Conservation (phyloP, 2,113 vertebrate species). For the Uria aalge region DNA sequence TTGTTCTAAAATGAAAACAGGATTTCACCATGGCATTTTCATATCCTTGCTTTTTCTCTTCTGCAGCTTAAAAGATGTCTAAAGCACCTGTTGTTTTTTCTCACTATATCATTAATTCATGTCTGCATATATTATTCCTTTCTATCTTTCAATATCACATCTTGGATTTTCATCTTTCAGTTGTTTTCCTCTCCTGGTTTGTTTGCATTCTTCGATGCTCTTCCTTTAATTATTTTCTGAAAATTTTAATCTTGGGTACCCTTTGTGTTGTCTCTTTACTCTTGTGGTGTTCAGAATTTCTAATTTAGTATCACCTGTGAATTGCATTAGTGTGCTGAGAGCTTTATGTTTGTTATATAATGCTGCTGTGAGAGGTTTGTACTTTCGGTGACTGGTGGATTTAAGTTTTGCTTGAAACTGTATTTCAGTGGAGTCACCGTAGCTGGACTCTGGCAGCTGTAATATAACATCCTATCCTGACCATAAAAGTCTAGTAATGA, state of each 20-base stretch:
- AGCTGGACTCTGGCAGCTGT: neutral
- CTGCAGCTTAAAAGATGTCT: neutral
- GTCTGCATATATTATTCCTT: neutral
- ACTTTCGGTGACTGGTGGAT: neutral
- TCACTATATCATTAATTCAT: neutral
- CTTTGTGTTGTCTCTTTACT: neutral
- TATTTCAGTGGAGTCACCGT: neutral
- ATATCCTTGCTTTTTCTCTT: neutral
- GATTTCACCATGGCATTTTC: neutral
- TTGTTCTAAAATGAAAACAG: neutral
- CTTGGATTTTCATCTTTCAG: neutral
- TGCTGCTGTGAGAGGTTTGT: slow-evolving; percentile 22
- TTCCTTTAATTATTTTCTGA: slow-evolving; percentile 1
- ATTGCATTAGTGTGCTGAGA: neutral
- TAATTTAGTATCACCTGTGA: slow-evolving; percentile 14
- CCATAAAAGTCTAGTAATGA: neutral
- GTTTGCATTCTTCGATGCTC: neutral
- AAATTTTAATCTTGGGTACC: neutral
- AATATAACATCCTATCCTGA: neutral
- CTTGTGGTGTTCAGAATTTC: neutral
- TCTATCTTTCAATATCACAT: neutral
- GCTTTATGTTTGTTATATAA: slow-evolving; percentile 42
- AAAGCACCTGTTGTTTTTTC: neutral
- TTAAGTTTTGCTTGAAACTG: neutral
- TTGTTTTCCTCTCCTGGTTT: neutral